A percentile compares a stretch with the other conserved stretches of the same genome.
Conservation (phyloP, 2,888 invertebrate species). For the Ramazzottius varieornatus region DNA sequence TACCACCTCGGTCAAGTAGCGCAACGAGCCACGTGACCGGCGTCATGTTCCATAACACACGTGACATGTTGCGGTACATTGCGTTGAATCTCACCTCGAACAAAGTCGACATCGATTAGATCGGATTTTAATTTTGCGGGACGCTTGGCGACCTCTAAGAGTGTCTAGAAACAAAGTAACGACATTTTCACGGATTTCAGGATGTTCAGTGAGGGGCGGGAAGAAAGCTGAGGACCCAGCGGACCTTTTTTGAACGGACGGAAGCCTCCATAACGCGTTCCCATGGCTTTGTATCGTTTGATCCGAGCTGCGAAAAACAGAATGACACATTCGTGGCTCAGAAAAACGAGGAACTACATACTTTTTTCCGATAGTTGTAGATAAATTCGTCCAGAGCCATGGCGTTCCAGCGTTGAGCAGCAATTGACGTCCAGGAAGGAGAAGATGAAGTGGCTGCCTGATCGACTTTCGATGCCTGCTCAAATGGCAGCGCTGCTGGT, state of each 20-base stretch:
- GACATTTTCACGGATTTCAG: too few relatives aligned
- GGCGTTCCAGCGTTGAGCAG: too few relatives aligned
- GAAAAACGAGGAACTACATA: neutral
- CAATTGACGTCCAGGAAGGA: too few relatives aligned
- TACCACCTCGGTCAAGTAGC: too few relatives aligned
- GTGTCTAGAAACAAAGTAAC: conserved; percentile 38
- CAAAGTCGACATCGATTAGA: conserved; percentile 79
- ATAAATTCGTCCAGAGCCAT: neutral
- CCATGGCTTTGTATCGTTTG: conserved; percentile 90
- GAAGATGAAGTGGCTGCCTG: too few relatives aligned
- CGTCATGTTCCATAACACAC: neutral
- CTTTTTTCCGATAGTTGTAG: neutral
- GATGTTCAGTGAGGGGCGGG: neutral
- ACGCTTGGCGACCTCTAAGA: conserved; percentile 50
- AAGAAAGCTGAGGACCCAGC: neutral
- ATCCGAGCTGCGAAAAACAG: conserved; percentile 42
- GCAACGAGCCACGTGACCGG: neutral
- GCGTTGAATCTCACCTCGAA: conserved; percentile 39
- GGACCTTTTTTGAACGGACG: too few relatives aligned
- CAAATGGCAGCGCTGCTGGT: too few relatives aligned
- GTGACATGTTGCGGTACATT: neutral
- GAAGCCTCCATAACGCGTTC: conserved; percentile 26
- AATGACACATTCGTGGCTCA: too few relatives aligned
- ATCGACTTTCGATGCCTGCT: too few relatives aligned
- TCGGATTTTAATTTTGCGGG: conserved; percentile 58